These are phyloP conservation scores for Torymus tubicola DNA, from an alignment of 2,888 invertebrate species.

Conservation along the genomic window DNA sequence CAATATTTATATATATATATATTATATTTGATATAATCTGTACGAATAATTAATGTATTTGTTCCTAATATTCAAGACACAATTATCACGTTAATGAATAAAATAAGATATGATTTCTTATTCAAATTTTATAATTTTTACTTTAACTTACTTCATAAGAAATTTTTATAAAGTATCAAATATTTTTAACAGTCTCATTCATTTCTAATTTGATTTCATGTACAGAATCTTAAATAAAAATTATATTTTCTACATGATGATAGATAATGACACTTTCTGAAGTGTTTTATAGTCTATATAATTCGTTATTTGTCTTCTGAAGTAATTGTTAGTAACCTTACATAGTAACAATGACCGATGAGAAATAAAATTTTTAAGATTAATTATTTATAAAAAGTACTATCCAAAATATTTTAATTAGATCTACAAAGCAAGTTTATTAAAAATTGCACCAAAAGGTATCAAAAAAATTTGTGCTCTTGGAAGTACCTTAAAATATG, in stretches of 20 bases:
- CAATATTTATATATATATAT: slow-evolving; percentile 50
- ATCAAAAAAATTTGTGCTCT: slow-evolving; percentile 34
- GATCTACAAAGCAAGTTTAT: too few species aligned
- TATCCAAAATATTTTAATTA: slow-evolving; percentile 8
- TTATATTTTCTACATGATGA: slow-evolving; percentile 35
- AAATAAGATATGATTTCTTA: slow-evolving; percentile 42
- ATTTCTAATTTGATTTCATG: slow-evolving; percentile 49
- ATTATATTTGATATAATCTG: slow-evolving; percentile 48
- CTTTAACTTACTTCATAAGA: slow-evolving; percentile 18
- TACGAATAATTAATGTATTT: slow-evolving; percentile 37
- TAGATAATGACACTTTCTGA: slow-evolving; percentile 27
- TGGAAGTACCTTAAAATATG: slow-evolving; percentile 29
- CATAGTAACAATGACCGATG: slow-evolving; percentile 29
- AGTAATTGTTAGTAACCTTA: slow-evolving; percentile 12
- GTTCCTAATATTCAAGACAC: slow-evolving; percentile 42
- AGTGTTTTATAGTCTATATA: slow-evolving; percentile 29
- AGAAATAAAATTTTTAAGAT: slow-evolving; percentile 4
- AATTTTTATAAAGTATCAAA: slow-evolving; percentile 48
- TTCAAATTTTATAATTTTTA: slow-evolving; percentile 42
- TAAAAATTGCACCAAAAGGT: too few species aligned
- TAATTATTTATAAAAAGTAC: background rate
- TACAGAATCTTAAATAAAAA: slow-evolving; percentile 42
- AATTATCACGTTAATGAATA: slow-evolving; percentile 51
- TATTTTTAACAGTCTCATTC: slow-evolving; percentile 53
- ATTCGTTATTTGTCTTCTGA: slow-evolving; percentile 45